Evolutionary conservation across 2,888 invertebrate species (phyloP).

Genomic region (Chydorus sphaericus): DNA sequence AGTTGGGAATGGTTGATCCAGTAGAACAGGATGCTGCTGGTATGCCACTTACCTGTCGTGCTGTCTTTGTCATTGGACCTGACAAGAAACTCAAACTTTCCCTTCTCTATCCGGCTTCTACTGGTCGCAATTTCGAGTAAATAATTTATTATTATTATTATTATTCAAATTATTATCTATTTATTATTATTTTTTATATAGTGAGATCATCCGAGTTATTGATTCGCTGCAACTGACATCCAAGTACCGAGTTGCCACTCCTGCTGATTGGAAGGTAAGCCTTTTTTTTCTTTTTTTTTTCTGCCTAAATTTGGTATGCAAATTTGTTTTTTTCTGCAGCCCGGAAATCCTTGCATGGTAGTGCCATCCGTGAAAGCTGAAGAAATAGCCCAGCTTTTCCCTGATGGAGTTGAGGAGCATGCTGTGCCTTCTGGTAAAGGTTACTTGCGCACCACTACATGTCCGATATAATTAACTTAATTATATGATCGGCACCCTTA

Average conservation of each 20-base stretch:
- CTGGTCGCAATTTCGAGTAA: constrained; percentile 72
- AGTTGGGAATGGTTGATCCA: constrained; percentile 65
- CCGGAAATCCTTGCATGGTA: constrained; percentile 78
- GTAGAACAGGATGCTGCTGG: constrained; percentile 48
- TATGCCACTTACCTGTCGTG: constrained; percentile 51
- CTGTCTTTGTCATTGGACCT: constrained; percentile 66
- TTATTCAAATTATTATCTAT: not conserved
- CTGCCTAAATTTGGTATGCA: too few relatives aligned
- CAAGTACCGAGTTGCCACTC: constrained; percentile 56
- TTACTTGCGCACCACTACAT: constrained; percentile 50
- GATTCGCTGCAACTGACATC: constrained; percentile 68
- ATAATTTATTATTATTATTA: constrained; percentile 22
- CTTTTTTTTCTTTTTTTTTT: too few relatives aligned
- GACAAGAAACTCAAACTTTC: constrained; percentile 60
- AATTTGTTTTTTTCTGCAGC: constrained; percentile 34
- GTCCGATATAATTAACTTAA: not conserved
- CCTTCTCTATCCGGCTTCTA: constrained; percentile 71
- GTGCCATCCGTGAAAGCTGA: constrained; percentile 53
- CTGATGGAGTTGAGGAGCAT: constrained; percentile 48
- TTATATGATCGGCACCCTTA: too few relatives aligned
- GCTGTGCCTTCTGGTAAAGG: constrained; percentile 58
- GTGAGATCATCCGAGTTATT: constrained; percentile 67
- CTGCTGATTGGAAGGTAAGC: constrained; percentile 69
- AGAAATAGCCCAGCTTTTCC: constrained; percentile 48
- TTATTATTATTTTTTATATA: constrained; percentile 25